A percentile compares a stretch with the other conserved stretches of the same genome.
These are phyloP conservation scores for Anolis apletophallus DNA, from an alignment of 2,797 vertebrate genomes.

Conservation along the genomic window DNA sequence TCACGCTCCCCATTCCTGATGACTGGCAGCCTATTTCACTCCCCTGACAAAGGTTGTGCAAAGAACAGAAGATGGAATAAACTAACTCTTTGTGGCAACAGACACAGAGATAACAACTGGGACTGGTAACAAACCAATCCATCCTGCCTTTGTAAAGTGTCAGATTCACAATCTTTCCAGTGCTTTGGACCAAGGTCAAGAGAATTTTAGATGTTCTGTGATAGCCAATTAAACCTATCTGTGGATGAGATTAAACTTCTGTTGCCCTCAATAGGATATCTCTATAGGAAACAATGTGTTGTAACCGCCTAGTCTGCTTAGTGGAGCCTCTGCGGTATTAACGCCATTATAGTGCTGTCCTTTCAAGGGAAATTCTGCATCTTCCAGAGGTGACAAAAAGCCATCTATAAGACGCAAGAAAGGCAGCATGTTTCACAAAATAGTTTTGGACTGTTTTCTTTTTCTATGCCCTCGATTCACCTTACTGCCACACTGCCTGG, in stretches of 20 bases:
- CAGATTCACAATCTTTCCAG: not conserved
- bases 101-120: conserved; percentile 32
- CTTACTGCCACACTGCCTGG: not conserved
- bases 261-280: conserved; percentile 27
- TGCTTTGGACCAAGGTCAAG: conserved; percentile 19
- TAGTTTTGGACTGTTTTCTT: conserved; percentile 10
- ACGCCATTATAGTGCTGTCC: conserved; percentile 22
- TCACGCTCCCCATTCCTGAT: not conserved
- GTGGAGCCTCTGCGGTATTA: conserved; percentile 3
- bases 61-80: conserved; percentile 42
- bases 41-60: conserved; percentile 34
- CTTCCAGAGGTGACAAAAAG: conserved; percentile 11
- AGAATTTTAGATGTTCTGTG: conserved; percentile 36
- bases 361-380: conserved; percentile 16
- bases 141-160: conserved; percentile 36
- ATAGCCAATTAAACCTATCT: conserved; percentile 39
- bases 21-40: conserved; percentile 30
- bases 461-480: not conserved
- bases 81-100: conserved; percentile 33
- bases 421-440: conserved; percentile 16
- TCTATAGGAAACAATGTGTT: conserved; percentile 10
- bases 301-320: conserved; percentile 22
- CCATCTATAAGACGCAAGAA: not conserved
- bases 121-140: conserved; percentile 27
- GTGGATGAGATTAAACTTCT: conserved; percentile 42